Evolutionary conservation across 2,797 vertebrate genomes (phyloP).

Genomic region (Knipowitschia caucasica): DNA sequence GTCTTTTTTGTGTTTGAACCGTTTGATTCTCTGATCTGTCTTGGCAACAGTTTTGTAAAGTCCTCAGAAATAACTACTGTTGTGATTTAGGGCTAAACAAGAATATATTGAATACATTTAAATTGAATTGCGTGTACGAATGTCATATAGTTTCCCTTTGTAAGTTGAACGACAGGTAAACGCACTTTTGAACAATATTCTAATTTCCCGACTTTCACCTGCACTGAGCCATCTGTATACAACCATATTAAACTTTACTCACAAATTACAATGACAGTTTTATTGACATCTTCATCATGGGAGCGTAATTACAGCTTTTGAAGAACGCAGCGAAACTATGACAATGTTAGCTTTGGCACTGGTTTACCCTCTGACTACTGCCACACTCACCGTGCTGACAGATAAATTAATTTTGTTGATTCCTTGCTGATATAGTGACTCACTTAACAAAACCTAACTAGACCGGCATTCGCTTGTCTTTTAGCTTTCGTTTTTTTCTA

Average conservation of each 20-base stretch:
- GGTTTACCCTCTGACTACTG: not conserved
- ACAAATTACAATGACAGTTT: not conserved
- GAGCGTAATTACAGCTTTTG: not conserved
- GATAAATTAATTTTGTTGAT: not conserved
- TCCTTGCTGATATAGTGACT: not conserved
- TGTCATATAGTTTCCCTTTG: too few species aligned
- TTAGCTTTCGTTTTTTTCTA: not conserved
- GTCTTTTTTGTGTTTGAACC: too few species aligned
- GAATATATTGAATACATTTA: too few species aligned
- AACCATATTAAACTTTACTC: not conserved
- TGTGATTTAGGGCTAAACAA: too few species aligned
- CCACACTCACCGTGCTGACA: not conserved
- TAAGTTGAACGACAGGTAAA: too few species aligned
- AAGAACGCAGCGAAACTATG: not conserved
- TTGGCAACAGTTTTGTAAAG: too few species aligned
- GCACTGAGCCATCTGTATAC: not conserved
- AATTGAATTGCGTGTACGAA: too few species aligned
- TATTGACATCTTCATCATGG: not conserved
- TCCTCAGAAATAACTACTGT: too few species aligned
- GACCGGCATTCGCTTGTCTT: not conserved
- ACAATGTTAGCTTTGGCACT: not conserved
- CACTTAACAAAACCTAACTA: not conserved
- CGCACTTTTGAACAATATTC: too few species aligned
- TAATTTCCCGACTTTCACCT: too few species aligned
- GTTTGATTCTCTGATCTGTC: too few species aligned